Evolutionary conservation across 2,113 vertebrate species (phyloP).

Genomic region (Coryphaenoides rupestris): DNA sequence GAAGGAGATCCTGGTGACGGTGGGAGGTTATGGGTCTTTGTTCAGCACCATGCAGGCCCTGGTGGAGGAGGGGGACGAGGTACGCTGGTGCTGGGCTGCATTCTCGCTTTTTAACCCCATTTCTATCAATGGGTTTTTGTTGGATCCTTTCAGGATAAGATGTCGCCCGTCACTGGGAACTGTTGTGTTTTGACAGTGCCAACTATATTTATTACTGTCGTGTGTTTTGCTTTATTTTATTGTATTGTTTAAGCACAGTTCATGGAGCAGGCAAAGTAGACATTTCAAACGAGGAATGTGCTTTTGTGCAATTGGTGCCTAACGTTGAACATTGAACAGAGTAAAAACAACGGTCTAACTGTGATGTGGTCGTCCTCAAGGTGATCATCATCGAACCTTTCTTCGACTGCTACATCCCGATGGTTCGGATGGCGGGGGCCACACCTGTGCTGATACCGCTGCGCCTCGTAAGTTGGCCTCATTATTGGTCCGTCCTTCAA

Average conservation of each 20-base stretch:
- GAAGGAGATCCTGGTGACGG: conserved; percentile 87
- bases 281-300: too few species aligned
- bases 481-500: too few species aligned
- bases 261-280: too few species aligned
- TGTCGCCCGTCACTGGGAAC: too few species aligned
- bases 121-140: too few species aligned
- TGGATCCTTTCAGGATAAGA: too few species aligned
- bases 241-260: too few species aligned
- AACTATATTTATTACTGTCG: not conserved
- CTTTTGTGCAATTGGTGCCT: too few species aligned
- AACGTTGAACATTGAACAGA: not conserved
- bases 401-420: conserved; percentile 91
- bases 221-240: too few species aligned
- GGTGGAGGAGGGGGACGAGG: conserved; percentile 91
- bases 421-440: conserved; percentile 92
- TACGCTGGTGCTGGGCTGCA: too few species aligned
- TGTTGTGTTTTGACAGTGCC: not conserved
- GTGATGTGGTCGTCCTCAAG: conserved; percentile 52
- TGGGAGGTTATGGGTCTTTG: conserved; percentile 91
- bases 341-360: not conserved
- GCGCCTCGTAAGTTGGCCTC: conserved; percentile 77
- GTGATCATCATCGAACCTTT: conserved; percentile 95
- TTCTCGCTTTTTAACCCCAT: too few species aligned
- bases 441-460: conserved; percentile 87
- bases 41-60: conserved; percentile 86